A percentile compares a stretch with the other conserved stretches of the same genome.
Evolutionary conservation across 2,888 invertebrate genomes (phyloP).

Genomic region (Platycheirus albimanus): DNA sequence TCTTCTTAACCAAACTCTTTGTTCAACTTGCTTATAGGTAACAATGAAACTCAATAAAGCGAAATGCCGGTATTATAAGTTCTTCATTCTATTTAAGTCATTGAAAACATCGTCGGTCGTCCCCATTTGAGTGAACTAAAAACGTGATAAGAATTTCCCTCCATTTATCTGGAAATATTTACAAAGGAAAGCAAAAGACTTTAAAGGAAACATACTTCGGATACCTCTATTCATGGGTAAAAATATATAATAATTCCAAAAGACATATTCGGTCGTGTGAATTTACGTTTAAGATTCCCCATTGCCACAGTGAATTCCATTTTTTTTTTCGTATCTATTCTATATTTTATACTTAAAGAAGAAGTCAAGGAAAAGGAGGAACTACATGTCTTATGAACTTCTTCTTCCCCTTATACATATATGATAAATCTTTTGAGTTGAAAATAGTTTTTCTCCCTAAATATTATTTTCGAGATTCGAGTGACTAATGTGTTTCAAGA

Average conservation of each 20-base stretch:
- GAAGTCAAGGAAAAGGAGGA: not conserved
- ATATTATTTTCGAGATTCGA: conserved; percentile 2
- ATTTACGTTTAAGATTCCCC: not conserved
- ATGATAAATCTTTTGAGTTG: conserved; percentile 27
- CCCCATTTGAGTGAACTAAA: conserved; percentile 37
- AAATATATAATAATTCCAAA: not conserved
- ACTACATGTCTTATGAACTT: conserved; percentile 9
- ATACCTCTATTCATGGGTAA: not conserved
- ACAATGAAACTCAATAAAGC: conserved; percentile 11
- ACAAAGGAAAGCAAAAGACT: conserved; percentile 4
- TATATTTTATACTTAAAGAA: not conserved
- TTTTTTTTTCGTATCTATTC: conserved; percentile 4
- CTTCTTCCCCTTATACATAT: not conserved
- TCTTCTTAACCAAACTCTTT: not conserved
- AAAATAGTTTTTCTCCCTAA: conserved; percentile 29
- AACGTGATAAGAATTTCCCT: conserved; percentile 58
- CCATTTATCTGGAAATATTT: conserved; percentile 12
- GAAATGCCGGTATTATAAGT: not conserved
- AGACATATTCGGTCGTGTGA: not conserved
- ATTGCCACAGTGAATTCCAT: conserved; percentile 15
- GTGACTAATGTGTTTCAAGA: conserved; percentile 46
- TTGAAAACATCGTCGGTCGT: not conserved
- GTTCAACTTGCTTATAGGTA: not conserved
- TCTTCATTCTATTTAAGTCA: conserved; percentile 20
- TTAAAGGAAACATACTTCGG: not conserved